Conservation (phyloP, 2,888 invertebrate species). For the Clitarchus hookeri region DNA sequence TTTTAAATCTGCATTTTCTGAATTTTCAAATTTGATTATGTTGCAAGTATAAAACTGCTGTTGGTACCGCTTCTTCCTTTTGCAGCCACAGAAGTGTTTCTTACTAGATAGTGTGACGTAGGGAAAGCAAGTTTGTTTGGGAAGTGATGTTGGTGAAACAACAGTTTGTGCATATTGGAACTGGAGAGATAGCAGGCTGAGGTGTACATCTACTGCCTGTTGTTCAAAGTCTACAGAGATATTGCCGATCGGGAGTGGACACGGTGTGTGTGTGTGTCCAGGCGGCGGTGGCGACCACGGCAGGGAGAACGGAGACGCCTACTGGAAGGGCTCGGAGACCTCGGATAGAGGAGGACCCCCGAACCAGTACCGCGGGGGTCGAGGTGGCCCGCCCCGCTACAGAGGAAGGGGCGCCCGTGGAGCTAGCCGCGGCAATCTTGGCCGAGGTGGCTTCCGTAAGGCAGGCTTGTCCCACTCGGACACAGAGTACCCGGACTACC, state of each 20-base stretch:
- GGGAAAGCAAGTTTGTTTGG: no score
- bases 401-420: slow-evolving; percentile 51
- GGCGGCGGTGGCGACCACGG: neutral
- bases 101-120: no score
- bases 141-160: no score
- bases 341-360: slow-evolving; percentile 17
- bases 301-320: slow-evolving; percentile 34
- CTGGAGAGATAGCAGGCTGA: neutral
- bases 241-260: neutral
- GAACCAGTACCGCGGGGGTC: slow-evolving; percentile 40
- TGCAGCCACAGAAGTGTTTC: no score
- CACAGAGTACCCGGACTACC: slow-evolving; percentile 58
- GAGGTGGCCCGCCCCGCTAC: slow-evolving; percentile 49
- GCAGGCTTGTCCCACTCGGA: slow-evolving; percentile 57
- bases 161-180: no score
- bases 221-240: neutral
- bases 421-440: slow-evolving; percentile 55
- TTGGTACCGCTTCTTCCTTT: no score
- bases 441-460: slow-evolving; percentile 56
- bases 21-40: no score
- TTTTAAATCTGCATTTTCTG: no score
- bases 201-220: neutral
- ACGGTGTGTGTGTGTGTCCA: neutral
- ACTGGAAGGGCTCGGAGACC: slow-evolving; percentile 34
- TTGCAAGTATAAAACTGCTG: no score